These are phyloP conservation scores for Poecile montanus DNA, from an alignment of 2,797 vertebrate species.

Conservation along the genomic window DNA sequence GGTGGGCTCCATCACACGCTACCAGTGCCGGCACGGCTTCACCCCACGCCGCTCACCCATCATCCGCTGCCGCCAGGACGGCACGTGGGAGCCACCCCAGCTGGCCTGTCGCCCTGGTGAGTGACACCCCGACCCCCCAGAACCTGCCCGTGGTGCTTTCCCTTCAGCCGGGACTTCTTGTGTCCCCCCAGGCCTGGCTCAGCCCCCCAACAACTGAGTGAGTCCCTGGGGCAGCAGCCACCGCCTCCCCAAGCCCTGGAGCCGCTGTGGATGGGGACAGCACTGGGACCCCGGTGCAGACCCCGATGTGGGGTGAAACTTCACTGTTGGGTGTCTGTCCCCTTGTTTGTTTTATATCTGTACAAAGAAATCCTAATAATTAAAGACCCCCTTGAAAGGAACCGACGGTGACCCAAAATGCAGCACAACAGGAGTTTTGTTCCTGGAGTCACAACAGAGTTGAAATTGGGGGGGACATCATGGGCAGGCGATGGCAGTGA, in stretches of 20 bases:
- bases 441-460: not conserved
- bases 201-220: not conserved
- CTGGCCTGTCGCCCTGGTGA: conserved; percentile 31
- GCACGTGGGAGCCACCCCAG: conserved; percentile 86
- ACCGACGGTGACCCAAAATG: accelerated
- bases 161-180: not conserved
- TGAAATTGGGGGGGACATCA: accelerated
- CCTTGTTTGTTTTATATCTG: not conserved
- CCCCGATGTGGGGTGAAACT: not conserved
- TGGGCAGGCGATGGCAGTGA: not conserved
- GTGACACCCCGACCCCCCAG: accelerated
- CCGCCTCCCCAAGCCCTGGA: not conserved
- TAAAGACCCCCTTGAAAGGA: not conserved
- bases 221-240: not conserved
- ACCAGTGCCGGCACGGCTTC: conserved; percentile 84
- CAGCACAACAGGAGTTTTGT: not conserved
- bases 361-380: conserved; percentile 31
- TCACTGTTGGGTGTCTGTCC: not conserved
- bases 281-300: not conserved
- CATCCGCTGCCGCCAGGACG: conserved; percentile 83
- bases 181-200: not conserved
- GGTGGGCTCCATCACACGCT: conserved; percentile 82
- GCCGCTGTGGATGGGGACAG: not conserved
- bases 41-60: conserved; percentile 84
- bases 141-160: accelerated